Conservation (phyloP, 2,888 invertebrate species). For the Pristionchus maxplancki region DNA sequence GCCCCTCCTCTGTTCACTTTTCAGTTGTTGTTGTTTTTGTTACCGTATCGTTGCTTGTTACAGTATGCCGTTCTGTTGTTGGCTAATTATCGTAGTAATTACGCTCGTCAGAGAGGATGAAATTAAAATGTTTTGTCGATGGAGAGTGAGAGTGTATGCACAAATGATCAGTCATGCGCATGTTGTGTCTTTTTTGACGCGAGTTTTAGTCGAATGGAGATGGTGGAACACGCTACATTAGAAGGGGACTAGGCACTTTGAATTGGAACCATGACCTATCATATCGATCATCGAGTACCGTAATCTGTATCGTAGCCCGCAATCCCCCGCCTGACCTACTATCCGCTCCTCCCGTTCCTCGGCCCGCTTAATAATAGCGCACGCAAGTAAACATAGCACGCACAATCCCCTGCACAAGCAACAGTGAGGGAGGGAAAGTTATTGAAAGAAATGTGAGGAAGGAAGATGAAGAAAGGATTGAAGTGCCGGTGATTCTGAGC, state of each 20-base stretch:
- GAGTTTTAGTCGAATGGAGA: background rate
- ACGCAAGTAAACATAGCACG: slow-evolving; percentile 34
- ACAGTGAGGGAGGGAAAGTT: slow-evolving; percentile 25
- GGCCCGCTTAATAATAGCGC: slow-evolving; percentile 22
- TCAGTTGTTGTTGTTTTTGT: slow-evolving; percentile 42
- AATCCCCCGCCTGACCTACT: background rate
- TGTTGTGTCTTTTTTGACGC: background rate
- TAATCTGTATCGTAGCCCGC: background rate
- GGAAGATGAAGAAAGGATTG: background rate
- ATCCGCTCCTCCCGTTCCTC: background rate
- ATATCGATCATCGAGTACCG: background rate
- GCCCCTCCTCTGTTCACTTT: background rate
- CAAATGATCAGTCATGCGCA: slow-evolving; percentile 40
- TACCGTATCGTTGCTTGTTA: slow-evolving; percentile 6
- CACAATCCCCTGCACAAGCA: slow-evolving; percentile 31
- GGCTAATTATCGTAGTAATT: slow-evolving; percentile 32
- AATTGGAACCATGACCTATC: background rate
- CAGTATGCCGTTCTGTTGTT: slow-evolving; percentile 34
- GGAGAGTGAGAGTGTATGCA: background rate
- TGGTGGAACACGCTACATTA: background rate
- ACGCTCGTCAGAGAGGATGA: slow-evolving; percentile 13
- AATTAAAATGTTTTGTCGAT: slow-evolving; percentile 6
- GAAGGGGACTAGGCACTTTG: background rate
- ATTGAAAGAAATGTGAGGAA: slow-evolving; percentile 41
- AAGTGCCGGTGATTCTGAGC: background rate